A percentile compares a stretch with the other conserved stretches of the same genome.
These are phyloP conservation scores for Phaonia tiefii DNA, from an alignment of 2,888 invertebrate genomes.

Conservation along the genomic window DNA sequence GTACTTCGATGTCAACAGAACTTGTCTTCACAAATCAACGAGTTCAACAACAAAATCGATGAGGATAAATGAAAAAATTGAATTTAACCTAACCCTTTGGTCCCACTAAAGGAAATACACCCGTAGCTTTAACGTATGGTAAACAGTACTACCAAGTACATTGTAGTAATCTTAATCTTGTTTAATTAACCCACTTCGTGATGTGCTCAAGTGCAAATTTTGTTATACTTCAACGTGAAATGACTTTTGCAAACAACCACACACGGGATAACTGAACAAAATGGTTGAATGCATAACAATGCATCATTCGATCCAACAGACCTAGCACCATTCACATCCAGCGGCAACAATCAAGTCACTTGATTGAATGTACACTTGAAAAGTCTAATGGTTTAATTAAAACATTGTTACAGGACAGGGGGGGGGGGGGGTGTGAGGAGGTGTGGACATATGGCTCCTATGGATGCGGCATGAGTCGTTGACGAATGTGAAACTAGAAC, in stretches of 20 bases:
- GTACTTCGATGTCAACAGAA: constrained; percentile 5
- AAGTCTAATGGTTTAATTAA: constrained; percentile 30
- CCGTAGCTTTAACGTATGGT: constrained; percentile 4
- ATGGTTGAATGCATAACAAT: constrained; percentile 11
- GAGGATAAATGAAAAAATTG: background rate
- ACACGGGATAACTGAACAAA: background rate
- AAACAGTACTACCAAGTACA: constrained; percentile 6
- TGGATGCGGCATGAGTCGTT: constrained; percentile 19
- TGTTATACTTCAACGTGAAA: background rate
- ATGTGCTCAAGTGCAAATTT: background rate
- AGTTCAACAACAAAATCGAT: too few species aligned
- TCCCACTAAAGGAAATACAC: constrained; percentile 2
- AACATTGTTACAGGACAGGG: background rate
- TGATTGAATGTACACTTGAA: constrained; percentile 32
- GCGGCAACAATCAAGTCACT: background rate
- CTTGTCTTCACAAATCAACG: constrained; percentile 41
- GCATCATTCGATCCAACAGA: constrained; percentile 7
- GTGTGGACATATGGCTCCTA: background rate
- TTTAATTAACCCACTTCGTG: constrained; percentile 17
- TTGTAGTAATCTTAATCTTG: constrained; percentile 33
- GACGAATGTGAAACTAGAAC: constrained; percentile 19
- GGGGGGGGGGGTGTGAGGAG: background rate
- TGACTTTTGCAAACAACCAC: background rate
- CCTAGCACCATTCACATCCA: background rate
- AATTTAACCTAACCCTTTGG: constrained; percentile 55